A percentile compares a stretch with the other conserved stretches of the same genome.
Evolutionary conservation across 2,797 vertebrate genomes (phyloP).

Genomic region (Pangasius djambal): DNA sequence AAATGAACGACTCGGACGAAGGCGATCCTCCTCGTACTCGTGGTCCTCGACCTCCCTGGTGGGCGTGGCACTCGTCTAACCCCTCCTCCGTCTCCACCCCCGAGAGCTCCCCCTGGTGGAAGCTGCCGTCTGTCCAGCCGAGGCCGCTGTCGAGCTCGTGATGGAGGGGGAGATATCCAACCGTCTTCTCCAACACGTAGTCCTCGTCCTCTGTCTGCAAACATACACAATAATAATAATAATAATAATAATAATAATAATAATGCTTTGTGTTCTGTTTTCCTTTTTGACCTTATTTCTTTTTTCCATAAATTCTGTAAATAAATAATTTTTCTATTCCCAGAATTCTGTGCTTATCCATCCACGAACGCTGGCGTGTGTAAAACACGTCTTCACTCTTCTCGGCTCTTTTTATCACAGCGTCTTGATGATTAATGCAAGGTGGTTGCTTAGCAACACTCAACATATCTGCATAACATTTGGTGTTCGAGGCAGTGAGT

Average conservation of each 20-base stretch:
- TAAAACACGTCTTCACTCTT: constrained; percentile 20
- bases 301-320: neutral
- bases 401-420: constrained; percentile 5
- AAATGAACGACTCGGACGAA: constrained; percentile 76
- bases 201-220: constrained; percentile 77
- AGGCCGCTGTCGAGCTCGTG: constrained; percentile 78
- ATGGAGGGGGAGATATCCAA: constrained; percentile 72
- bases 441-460: constrained; percentile 58
- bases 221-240: neutral
- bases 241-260: neutral
- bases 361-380: neutral
- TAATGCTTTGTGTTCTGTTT: neutral
- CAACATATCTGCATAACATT: constrained; percentile 55
- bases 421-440: constrained; percentile 41
- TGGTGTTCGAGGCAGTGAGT: constrained; percentile 44
- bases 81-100: constrained; percentile 77
- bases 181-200: constrained; percentile 70
- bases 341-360: neutral
- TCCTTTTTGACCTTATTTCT: neutral
- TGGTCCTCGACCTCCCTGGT: constrained; percentile 62
- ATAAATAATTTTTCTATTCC: neutral
- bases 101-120: constrained; percentile 78
- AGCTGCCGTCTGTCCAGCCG: constrained; percentile 77
- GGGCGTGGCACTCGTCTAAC: constrained; percentile 73
- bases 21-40: constrained; percentile 70